Conservation (phyloP, 1,140 invertebrate species). For the Listronotus oregonensis region DNA sequence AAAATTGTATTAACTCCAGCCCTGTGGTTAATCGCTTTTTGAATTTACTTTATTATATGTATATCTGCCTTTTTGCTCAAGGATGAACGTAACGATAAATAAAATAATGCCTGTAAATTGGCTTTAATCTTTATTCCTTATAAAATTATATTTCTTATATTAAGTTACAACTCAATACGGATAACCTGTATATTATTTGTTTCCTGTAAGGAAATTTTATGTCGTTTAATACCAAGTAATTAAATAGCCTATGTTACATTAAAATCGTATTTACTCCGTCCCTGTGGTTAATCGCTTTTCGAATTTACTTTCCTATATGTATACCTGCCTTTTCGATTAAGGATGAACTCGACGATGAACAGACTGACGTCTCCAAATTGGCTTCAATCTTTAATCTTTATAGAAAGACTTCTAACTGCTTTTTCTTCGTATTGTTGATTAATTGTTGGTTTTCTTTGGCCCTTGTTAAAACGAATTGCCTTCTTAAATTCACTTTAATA, state of each 20-base stretch:
- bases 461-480: constrained; percentile 25
- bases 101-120: constrained; percentile 41
- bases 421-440: constrained; percentile 44
- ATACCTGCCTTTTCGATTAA: constrained; percentile 34
- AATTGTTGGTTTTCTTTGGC: constrained; percentile 39
- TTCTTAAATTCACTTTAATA: constrained; percentile 21
- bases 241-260: background rate
- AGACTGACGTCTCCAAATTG: constrained; percentile 42
- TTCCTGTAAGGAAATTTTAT: constrained; percentile 11
- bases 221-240: constrained; percentile 1
- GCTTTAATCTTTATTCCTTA: constrained; percentile 38
- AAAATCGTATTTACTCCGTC: background rate
- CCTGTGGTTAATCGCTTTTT: constrained; percentile 5
- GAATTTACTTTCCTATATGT: constrained; percentile 21
- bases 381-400: constrained; percentile 41
- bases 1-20: background rate
- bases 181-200: constrained; percentile 39
- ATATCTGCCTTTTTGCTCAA: constrained; percentile 29
- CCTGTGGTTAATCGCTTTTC: constrained; percentile 6
- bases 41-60: constrained; percentile 19
- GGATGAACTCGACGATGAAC: constrained; percentile 29
- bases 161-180: constrained; percentile 37
- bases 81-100: constrained; percentile 26
- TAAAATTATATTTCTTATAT: constrained; percentile 29
- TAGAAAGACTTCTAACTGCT: constrained; percentile 34